Evolutionary conservation across 2,888 invertebrate genomes (phyloP), one percentile per base, ranked within the genome.

Genomic region (Coleophora deauratella): DNA sequence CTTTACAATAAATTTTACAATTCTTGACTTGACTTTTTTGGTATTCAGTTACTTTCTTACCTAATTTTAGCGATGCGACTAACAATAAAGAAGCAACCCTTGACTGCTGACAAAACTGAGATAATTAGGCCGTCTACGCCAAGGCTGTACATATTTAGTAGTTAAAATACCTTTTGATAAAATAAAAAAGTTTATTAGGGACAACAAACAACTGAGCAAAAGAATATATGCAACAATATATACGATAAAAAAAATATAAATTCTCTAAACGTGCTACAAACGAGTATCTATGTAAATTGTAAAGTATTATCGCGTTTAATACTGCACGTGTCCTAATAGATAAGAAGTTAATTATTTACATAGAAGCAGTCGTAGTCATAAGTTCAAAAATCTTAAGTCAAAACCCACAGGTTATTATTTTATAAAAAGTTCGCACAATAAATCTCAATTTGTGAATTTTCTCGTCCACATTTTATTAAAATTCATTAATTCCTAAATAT

Each of bases 331-430:
- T 41, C 27, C 33, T 9, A 38, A 39, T 35, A 21, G 21, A 21
- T 6, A 21, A 21, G 3, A 1, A 11, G 10, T 31, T n/a, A n/a
- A 14, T 28, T 37, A 38, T 44, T 40, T 40, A 41, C 34, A 32
- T 43, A 35, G 33, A 35, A 40, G 44, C 44, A 41, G 44, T 44
- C 44, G 28, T 37, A 27, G 27, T 44, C 44, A 44, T 44, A 44
- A 44, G 44, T 44, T 27, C 27, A 32, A n/a, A 30, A 30, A 30
- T 14, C 30, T 40, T 27, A 8, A 28, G 4, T 31, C 11, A 9
- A 31, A 31, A 11, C 9, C 11, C 11, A 31, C 4, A 31, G n/a
- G 3, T 21, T n/a, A 31, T 31, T 4, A 31, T 9, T 2, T 34
- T 9, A 12, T 34, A 14, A 14, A 11, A 34, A 34, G 13, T 34